phyloP scores from a whole-genome alignment of 2,888 invertebrate genomes.

The Phrixothrix hirtus region DNA sequence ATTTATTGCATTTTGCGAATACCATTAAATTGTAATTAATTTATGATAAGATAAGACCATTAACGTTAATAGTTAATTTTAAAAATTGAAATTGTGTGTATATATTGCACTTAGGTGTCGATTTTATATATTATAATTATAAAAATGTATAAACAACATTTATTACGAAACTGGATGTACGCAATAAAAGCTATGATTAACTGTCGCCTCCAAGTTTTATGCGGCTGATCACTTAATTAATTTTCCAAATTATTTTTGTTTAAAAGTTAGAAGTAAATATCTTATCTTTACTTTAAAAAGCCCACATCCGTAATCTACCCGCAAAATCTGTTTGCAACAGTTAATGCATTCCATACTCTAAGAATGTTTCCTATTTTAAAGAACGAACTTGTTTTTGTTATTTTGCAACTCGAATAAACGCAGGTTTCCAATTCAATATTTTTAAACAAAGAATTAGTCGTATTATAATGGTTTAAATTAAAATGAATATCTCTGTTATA shows the following conservation, averaged over 20 bases:
- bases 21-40: too few species aligned
- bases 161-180: slow-evolving; percentile 3
- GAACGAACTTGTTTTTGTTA: too few species aligned
- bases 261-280: not conserved
- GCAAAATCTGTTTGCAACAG: slow-evolving; percentile 7
- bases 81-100: too few species aligned
- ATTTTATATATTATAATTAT: slow-evolving; percentile 4
- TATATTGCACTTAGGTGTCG: too few species aligned
- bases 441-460: not conserved
- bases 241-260: not conserved
- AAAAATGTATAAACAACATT: slow-evolving; percentile 4
- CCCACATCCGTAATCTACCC: slow-evolving; percentile 11
- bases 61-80: too few species aligned
- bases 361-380: too few species aligned
- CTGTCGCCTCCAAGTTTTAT: slow-evolving; percentile 1
- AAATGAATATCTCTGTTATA: slow-evolving; percentile 1
- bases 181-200: slow-evolving; percentile 8
- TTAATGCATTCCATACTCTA: too few species aligned
- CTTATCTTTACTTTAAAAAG: slow-evolving; percentile 2
- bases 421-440: too few species aligned
- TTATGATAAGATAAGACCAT: too few species aligned
- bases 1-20: too few species aligned
- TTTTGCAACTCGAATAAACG: too few species aligned
- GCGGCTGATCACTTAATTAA: not conserved
- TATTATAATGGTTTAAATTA: slow-evolving; percentile 19